A percentile compares a stretch with the other conserved stretches of the same genome.
These are phyloP conservation scores for Ectemnius continuus DNA, from an alignment of 2,888 invertebrate species.

Conservation along the genomic window DNA sequence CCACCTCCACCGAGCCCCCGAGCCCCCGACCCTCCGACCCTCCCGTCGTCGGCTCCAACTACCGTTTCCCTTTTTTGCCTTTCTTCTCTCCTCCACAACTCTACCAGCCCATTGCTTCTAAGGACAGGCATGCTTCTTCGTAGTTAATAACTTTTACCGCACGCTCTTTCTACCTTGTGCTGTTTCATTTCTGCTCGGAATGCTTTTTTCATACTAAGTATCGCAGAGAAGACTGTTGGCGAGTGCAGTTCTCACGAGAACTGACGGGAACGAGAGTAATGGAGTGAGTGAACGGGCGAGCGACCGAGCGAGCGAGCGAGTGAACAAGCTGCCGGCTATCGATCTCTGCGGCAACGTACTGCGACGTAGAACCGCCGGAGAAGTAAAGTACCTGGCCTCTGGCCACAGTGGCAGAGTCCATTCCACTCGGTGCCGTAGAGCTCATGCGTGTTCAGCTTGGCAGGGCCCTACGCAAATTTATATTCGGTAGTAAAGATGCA, in stretches of 20 bases:
- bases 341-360: constrained; percentile 62
- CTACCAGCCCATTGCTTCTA: background rate
- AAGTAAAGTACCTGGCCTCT: constrained; percentile 12
- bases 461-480: too few relatives aligned
- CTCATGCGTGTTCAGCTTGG: too few relatives aligned
- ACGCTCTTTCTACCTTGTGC: background rate
- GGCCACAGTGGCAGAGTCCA: constrained; percentile 21
- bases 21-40: too few relatives aligned
- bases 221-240: constrained; percentile 23
- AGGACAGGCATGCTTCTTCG: constrained; percentile 5
- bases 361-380: constrained; percentile 69
- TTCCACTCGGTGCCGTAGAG: background rate
- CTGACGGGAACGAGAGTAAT: constrained; percentile 18
- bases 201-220: background rate
- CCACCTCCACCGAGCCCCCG: too few relatives aligned
- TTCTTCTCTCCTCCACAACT: too few relatives aligned
- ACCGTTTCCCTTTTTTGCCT: too few relatives aligned
- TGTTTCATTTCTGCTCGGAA: background rate
- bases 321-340: constrained; percentile 47
- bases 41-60: too few relatives aligned
- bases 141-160: background rate
- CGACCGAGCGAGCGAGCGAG: background rate
- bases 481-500: background rate
- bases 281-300: constrained; percentile 11
- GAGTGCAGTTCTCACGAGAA: constrained; percentile 12